These are phyloP conservation scores for Rhizoglyphus robini DNA, from an alignment of 1,140 invertebrate genomes.

Conservation along the genomic window DNA sequence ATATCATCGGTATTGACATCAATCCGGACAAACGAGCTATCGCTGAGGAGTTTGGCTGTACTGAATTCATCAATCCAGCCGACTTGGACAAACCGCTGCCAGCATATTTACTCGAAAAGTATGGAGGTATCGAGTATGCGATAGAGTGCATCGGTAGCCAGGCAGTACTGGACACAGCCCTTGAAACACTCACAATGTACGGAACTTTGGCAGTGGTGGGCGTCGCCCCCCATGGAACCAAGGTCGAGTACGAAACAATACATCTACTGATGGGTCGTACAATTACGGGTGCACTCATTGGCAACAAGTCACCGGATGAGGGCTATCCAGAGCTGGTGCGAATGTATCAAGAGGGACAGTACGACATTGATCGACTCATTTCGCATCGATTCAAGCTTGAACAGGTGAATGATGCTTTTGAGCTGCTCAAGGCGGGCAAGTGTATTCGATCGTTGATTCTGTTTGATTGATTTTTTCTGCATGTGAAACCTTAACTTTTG, in stretches of 20 bases:
- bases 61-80: constrained; percentile 35
- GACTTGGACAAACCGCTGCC: constrained; percentile 29
- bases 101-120: constrained; percentile 37
- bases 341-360: neutral
- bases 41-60: constrained; percentile 41
- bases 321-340: neutral
- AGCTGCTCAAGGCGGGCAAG: constrained; percentile 41
- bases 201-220: constrained; percentile 2
- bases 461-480: neutral
- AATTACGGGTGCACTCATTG: neutral
- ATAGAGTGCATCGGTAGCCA: constrained; percentile 40
- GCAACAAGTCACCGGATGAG: neutral
- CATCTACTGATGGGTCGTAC: neutral
- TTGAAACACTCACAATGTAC: neutral
- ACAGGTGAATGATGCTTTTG: constrained; percentile 48
- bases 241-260: neutral
- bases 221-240: neutral
- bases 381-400: constrained; percentile 1
- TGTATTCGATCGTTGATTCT: constrained; percentile 27
- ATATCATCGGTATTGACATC: constrained; percentile 41
- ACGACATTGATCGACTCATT: neutral
- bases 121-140: constrained; percentile 44
- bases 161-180: neutral
- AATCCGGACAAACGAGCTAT: constrained; percentile 36
- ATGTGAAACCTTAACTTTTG: no score